Evolutionary conservation across 2,888 invertebrate species (phyloP), one percentile per base, ranked within the genome.

Genomic region (Callimorpha dominula): DNA sequence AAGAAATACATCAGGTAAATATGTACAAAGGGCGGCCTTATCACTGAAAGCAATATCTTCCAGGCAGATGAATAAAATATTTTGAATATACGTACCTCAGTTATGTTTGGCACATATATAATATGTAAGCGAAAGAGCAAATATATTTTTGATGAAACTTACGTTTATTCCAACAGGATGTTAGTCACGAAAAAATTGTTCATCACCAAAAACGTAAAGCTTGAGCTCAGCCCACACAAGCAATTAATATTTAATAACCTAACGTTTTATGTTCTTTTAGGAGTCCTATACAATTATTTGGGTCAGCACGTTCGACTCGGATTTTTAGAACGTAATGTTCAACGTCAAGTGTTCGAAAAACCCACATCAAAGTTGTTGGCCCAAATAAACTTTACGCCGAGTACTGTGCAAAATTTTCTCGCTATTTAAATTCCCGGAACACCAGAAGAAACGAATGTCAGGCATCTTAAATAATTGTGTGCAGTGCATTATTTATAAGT

Each of bases 191-290:
- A 42, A 65, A 70, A 70, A 70, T n/a, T 40, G 60, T 65, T 63
- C 14, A 63, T 62, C 63, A 67, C 71, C 31, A 43, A 71, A 62
- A 67, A 65, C n/a, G 43, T 70, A 54, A 54, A 60, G 65, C n/a
- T 49, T 31, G 31, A 40, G 60, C 52, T 42, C 50, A 15, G 42
- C 71, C 62, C 62, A 71, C 66, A 60, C 43, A 67, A 71, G 50
- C 52, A 52, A 67, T 71, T 71, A 71, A 67, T 71, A 66, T 71
- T 71, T 71, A 50, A 65, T 65, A 71, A 11, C 60, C 31, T 17
- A 40, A 60, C 60, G 40, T 46, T 71, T 65, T 57, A 50, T 57
- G 57, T 65, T 49, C 31, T 31, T 60, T 71, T 71, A 57, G 65
- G 60, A 40, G 65, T 46, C 11, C 11, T 49, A 70, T 5, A 70